Evolutionary conservation across 2,888 invertebrate genomes (phyloP).

Genomic region (Craniophora ligustri): DNA sequence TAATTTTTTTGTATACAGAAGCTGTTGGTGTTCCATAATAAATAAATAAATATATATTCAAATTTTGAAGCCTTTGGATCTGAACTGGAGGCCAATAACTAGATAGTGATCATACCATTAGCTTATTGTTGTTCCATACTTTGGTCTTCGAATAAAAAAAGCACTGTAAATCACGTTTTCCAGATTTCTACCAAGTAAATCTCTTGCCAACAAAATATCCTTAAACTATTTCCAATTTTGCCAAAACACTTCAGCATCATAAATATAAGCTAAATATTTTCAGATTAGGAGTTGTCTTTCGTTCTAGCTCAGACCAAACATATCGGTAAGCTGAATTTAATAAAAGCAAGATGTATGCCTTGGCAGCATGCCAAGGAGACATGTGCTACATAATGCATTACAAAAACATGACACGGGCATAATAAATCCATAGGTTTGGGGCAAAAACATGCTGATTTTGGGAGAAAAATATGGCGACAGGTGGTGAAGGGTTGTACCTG

Average conservation of each 20-base stretch:
- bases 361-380: conserved; percentile 41
- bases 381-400: conserved; percentile 30
- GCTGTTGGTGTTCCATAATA: too few relatives aligned
- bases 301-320: conserved; percentile 25
- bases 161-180: neutral
- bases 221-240: conserved; percentile 2
- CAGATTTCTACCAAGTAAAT: neutral
- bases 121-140: too few relatives aligned
- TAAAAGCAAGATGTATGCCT: conserved; percentile 39
- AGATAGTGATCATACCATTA: too few relatives aligned
- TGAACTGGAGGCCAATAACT: too few relatives aligned
- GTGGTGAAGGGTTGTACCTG: neutral
- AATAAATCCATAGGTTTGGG: conserved; percentile 25
- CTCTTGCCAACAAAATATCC: neutral
- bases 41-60: too few relatives aligned
- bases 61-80: too few relatives aligned
- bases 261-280: conserved; percentile 31
- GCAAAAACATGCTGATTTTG: conserved; percentile 32
- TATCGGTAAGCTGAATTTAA: conserved; percentile 47
- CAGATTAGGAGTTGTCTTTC: conserved; percentile 4
- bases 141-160: too few relatives aligned
- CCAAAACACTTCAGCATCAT: neutral
- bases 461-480: neutral
- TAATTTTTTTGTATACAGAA: too few relatives aligned
- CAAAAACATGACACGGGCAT: conserved; percentile 27